Percentiles rank a stretch among this genome's conserved stretches.
phyloP scores from a whole-genome alignment of 2,797 vertebrate genomes.

The Lindbergichthys nudifrons region DNA sequence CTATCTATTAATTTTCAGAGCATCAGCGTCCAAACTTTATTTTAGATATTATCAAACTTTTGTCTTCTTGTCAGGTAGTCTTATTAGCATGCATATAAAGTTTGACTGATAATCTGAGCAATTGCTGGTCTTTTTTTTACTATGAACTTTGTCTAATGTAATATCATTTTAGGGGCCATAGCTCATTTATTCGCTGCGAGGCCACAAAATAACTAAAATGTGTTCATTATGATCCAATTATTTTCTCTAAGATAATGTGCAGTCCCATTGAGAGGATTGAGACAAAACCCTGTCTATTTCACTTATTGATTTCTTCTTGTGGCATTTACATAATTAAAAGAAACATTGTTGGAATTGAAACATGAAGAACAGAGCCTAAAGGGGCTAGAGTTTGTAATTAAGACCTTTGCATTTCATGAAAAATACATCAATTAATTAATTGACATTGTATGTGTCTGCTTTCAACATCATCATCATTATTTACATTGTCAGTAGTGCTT shows the following conservation, averaged over 20 bases:
- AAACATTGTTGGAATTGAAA: not conserved
- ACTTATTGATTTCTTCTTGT: slow-evolving; percentile 1
- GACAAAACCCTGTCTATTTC: not conserved
- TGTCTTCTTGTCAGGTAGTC: not conserved
- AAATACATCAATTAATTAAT: too few species aligned
- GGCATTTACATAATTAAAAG: not conserved
- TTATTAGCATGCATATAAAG: slow-evolving; percentile 1
- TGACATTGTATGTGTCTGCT: not conserved
- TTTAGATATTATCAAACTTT: slow-evolving; percentile 26
- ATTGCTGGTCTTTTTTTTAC: not conserved
- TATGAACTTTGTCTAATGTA: not conserved
- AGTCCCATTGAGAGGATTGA: not conserved
- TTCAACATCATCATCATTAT: not conserved
- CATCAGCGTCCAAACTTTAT: slow-evolving; percentile 35
- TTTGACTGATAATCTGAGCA: slow-evolving; percentile 2
- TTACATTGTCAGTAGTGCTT: not conserved
- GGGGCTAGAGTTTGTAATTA: not conserved
- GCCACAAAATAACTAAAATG: not conserved
- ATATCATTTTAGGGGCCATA: not conserved
- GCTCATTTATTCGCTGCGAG: not conserved
- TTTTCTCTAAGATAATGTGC: not conserved
- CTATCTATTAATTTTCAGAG: slow-evolving; percentile 36
- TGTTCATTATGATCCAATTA: not conserved
- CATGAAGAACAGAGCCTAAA: not conserved
- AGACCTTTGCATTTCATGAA: not conserved